phyloP scores from a whole-genome alignment of 2,888 invertebrate genomes.

The Cactoblastis cactorum region DNA sequence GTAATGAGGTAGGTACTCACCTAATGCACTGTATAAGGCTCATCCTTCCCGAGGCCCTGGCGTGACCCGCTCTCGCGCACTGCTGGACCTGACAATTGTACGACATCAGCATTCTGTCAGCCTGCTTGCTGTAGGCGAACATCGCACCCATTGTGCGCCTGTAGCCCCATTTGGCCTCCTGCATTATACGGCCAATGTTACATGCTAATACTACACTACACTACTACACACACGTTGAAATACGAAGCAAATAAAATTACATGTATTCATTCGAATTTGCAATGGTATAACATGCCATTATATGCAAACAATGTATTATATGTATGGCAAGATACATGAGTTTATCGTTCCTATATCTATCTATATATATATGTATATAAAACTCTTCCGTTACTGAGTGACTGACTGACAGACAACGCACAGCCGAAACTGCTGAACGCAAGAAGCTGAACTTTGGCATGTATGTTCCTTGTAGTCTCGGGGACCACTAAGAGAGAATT shows the following conservation, averaged over 20 bases:
- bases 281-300: background rate
- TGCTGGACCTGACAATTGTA: constrained; percentile 78
- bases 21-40: constrained; percentile 91
- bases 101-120: constrained; percentile 76
- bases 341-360: too few relatives aligned
- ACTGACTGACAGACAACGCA: too few relatives aligned
- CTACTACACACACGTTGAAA: background rate
- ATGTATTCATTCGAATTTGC: too few relatives aligned
- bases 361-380: too few relatives aligned
- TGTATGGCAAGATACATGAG: too few relatives aligned
- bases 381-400: too few relatives aligned
- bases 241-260: too few relatives aligned
- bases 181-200: constrained; percentile 54
- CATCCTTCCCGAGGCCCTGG: constrained; percentile 70
- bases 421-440: too few relatives aligned
- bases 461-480: too few relatives aligned
- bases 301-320: too few relatives aligned
- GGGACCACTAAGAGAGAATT: too few relatives aligned
- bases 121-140: constrained; percentile 76
- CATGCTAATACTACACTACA: constrained; percentile 9
- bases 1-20: constrained; percentile 54
- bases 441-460: too few relatives aligned
- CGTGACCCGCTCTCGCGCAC: constrained; percentile 67
- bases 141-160: constrained; percentile 75
- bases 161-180: constrained; percentile 79